Conservation (phyloP, 2,888 invertebrate genomes). For the Lycophotia porphyrea region DNA sequence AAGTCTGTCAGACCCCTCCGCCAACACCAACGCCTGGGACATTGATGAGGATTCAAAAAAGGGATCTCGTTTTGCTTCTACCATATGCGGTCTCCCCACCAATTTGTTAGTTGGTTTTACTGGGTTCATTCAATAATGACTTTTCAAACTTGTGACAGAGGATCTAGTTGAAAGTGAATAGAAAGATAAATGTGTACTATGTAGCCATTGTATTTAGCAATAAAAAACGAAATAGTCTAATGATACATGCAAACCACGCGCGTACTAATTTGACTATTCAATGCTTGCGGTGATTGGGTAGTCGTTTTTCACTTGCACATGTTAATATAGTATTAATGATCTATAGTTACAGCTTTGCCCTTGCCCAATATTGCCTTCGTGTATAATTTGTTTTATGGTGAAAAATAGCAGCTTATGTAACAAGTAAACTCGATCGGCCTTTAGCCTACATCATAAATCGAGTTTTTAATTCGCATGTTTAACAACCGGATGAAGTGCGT, state of each 20-base stretch:
- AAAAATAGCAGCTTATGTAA: neutral
- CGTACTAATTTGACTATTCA: neutral
- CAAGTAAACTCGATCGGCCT: neutral
- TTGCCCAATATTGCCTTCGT: neutral
- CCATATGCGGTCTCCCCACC: neutral
- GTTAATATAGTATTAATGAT: neutral
- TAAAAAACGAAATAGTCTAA: neutral
- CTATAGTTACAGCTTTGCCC: neutral
- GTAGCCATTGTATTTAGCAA: too few relatives aligned
- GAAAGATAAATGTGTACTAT: neutral
- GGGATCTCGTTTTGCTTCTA: neutral
- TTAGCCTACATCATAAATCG: conserved; percentile 11
- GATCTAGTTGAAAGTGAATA: neutral
- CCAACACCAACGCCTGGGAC: neutral
- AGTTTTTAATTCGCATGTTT: neutral
- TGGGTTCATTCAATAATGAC: neutral
- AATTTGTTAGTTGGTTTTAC: too few relatives aligned
- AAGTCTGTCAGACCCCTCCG: neutral
- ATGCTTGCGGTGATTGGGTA: neutral
- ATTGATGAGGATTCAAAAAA: neutral
- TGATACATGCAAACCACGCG: neutral
- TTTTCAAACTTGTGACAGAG: neutral
- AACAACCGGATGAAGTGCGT: conserved; percentile 1
- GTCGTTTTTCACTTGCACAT: neutral
- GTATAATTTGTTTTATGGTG: neutral